These are phyloP conservation scores for Poeciliopsis paucimaculata DNA, from an alignment of 2,797 vertebrate species.

Conservation along the genomic window DNA sequence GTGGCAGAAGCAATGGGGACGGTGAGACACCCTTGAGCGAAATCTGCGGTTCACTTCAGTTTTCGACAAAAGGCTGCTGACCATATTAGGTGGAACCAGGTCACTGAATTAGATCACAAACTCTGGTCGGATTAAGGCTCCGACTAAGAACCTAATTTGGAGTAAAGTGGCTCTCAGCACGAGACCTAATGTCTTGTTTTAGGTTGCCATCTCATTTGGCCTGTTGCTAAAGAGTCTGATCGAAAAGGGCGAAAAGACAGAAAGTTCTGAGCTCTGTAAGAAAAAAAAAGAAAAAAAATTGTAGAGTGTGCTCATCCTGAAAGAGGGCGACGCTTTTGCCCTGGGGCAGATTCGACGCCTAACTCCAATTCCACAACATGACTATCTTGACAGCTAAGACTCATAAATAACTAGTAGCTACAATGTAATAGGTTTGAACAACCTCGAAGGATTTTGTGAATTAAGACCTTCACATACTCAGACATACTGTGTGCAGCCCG, in stretches of 20 bases:
- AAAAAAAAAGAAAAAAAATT: conserved; percentile 25
- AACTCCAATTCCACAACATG: not conserved
- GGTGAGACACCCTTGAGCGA: conserved; percentile 31
- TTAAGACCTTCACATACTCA: not conserved
- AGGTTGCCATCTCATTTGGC: conserved; percentile 19
- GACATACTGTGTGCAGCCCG: not conserved
- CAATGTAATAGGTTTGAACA: not conserved
- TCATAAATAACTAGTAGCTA: not conserved
- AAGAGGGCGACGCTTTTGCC: not conserved
- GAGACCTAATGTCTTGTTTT: conserved; percentile 16
- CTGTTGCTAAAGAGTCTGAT: conserved; percentile 16
- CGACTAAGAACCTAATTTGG: conserved; percentile 40
- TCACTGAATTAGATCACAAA: conserved; percentile 50
- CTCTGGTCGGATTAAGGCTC: conserved; percentile 46
- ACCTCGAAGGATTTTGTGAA: not conserved
- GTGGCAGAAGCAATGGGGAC: conserved; percentile 22
- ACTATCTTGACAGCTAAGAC: not conserved
- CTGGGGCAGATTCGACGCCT: not conserved
- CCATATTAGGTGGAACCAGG: conserved; percentile 33
- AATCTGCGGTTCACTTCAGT: conserved; percentile 48
- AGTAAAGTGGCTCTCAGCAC: conserved; percentile 19
- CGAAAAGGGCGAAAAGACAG: conserved; percentile 20
- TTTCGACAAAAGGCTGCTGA: conserved; percentile 47
- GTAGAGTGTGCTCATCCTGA: conserved; percentile 20
- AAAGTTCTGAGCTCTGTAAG: conserved; percentile 2